Percentiles rank a stretch among this genome's conserved stretches.
Conservation (phyloP, 2,888 invertebrate species). For the Erebia palarica region DNA sequence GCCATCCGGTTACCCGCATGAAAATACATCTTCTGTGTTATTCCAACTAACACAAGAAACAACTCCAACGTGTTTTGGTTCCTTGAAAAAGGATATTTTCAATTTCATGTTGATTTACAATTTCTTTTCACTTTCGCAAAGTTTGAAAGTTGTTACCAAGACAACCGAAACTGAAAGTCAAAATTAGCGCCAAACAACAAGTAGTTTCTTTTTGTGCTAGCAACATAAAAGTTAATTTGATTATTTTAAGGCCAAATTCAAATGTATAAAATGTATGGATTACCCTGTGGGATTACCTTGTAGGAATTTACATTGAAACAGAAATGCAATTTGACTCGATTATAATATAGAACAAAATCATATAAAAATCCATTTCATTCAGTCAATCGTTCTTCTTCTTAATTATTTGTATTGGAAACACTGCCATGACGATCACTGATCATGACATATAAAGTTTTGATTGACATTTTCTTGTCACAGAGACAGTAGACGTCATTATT, state of each 20-base stretch:
- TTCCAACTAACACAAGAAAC: constrained; percentile 97
- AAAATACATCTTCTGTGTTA: constrained; percentile 95
- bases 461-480: not conserved
- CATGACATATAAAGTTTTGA: not conserved
- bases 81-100: constrained; percentile 89
- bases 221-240: not conserved
- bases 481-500: constrained; percentile 17
- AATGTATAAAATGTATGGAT: no score
- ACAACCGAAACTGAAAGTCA: constrained; percentile 22
- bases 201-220: not conserved
- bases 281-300: no score
- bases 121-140: not conserved
- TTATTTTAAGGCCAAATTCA: no score
- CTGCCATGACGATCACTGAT: not conserved
- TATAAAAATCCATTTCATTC: constrained; percentile 6
- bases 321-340: not conserved
- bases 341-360: not conserved
- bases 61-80: constrained; percentile 89
- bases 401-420: not conserved
- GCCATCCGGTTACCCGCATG: constrained; percentile 87
- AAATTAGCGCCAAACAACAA: not conserved
- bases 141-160: constrained; percentile 28
- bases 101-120: constrained; percentile 85
- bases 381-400: constrained; percentile 6
- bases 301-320: not conserved